Conservation (phyloP, 2,888 invertebrate species). For the Eumerus sabulonum region DNA sequence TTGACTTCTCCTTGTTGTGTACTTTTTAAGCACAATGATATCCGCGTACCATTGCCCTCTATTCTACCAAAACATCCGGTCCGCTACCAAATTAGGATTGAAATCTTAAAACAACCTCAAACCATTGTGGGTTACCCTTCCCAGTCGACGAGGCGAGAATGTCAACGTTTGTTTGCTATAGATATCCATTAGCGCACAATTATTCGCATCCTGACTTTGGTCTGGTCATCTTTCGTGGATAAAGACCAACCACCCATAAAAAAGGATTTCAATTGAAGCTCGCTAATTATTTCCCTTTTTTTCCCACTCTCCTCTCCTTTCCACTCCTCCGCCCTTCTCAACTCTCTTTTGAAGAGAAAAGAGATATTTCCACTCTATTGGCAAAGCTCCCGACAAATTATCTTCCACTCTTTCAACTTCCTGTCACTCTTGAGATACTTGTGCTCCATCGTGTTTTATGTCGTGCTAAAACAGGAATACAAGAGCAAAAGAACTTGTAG, state of each 20-base stretch:
- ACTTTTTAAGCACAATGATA: no score
- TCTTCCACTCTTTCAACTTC: constrained; percentile 17
- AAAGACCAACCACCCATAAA: constrained; percentile 34
- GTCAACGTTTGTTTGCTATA: background rate
- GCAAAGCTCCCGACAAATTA: constrained; percentile 21
- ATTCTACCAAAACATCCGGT: no score
- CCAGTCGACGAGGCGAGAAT: no score
- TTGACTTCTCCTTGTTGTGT: background rate
- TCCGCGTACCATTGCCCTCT: background rate
- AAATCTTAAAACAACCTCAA: no score
- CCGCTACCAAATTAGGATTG: no score
- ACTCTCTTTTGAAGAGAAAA: background rate
- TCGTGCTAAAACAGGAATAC: background rate
- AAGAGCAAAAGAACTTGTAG: constrained; percentile 22
- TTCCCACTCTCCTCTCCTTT: no score
- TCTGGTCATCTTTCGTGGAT: constrained; percentile 1
- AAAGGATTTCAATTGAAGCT: constrained; percentile 49
- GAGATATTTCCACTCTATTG: constrained; percentile 28
- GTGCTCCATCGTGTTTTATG: constrained; percentile 4
- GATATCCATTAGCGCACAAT: constrained; percentile 14
- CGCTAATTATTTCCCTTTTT: constrained; percentile 37
- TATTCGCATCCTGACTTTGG: constrained; percentile 16
- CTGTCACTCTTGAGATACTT: background rate
- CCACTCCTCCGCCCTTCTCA: constrained; percentile 13
- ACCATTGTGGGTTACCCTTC: no score